Evolutionary conservation across 2,113 vertebrate genomes (phyloP), one percentile per base, ranked within the genome.

Genomic region (Pitta sordida): DNA sequence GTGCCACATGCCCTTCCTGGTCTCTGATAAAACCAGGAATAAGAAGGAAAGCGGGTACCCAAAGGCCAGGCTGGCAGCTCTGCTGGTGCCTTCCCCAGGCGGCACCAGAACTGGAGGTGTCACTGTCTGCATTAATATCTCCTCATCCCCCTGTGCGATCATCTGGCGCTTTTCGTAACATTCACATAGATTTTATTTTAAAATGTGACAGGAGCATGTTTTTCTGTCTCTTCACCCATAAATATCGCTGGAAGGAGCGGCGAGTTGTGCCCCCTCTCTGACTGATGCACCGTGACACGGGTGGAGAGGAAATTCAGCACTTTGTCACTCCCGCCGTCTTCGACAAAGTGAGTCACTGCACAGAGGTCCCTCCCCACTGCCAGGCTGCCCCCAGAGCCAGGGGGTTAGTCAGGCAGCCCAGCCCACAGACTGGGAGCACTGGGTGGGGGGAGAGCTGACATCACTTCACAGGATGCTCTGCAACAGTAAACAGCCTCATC

Each of bases 61-160:
- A 11, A 34, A 30, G 65, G n/a, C 7, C 8, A 43, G 53, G 53
- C 65, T n/a, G 44, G 58, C 32, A 39, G 34, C 70, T 76, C 81
- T 34, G 63, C 82, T 11, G 43, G n/a, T 23, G n/a, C 10, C 4
- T 51, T 39, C 87, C 46, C 49, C 88, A 83, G 71, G 93, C 83
- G 77, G 59, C 82, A 49, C 55, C 16, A 9, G 17, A 80, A 70
- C 93, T 86, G 92, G 94, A 86, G 91, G 83, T 93, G 94, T 94
- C 92, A 68, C 83, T 86, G 48, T 93, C 94, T 93, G 73, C 86
- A 86, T 88, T 53, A 83, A 55, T 44, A 88, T 91, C 71, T 68
- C 83, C 22, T 53, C 86, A 29, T 58, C 30, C 64, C 5, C 23
- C 79, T 2, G 12, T 10, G 65, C 44, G 30, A 5, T 89, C 91